phyloP scores from a whole-genome alignment of 2,113 vertebrate genomes.

The Corythornis madagascariensis region DNA sequence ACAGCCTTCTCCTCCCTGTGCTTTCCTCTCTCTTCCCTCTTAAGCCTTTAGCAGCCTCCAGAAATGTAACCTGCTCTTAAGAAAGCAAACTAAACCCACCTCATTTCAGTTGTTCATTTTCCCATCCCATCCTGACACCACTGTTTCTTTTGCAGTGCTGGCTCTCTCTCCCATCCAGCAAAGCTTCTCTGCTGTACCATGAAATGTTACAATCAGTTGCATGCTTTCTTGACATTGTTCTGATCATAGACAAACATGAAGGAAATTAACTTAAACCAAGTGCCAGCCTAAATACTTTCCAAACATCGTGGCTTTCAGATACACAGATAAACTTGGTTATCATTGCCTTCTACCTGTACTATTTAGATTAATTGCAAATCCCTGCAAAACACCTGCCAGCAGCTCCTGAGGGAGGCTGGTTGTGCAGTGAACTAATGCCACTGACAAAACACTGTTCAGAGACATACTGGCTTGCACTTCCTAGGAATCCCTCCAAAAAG shows the following conservation, averaged over 20 bases:
- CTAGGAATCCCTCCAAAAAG: background rate
- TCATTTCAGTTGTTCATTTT: background rate
- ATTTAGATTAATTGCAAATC: background rate
- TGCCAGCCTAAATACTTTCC: background rate
- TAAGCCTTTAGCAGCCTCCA: background rate
- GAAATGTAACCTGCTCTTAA: background rate
- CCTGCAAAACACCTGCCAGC: background rate
- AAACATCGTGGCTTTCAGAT: background rate
- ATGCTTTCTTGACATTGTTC: background rate
- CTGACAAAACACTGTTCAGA: background rate
- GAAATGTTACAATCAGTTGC: background rate
- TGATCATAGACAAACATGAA: background rate
- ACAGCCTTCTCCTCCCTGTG: background rate
- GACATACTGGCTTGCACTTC: background rate
- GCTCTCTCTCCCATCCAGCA: background rate
- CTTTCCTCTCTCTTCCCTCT: background rate
- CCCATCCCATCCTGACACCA: background rate
- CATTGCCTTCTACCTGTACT: background rate
- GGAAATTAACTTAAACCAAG: background rate
- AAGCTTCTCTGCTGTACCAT: background rate
- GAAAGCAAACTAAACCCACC: background rate
- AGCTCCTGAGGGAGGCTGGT: background rate
- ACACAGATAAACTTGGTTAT: background rate
- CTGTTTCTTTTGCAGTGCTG: background rate
- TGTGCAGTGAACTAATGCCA: background rate